Conservation (phyloP, 2,797 vertebrate genomes). For the Poeciliopsis infans region DNA sequence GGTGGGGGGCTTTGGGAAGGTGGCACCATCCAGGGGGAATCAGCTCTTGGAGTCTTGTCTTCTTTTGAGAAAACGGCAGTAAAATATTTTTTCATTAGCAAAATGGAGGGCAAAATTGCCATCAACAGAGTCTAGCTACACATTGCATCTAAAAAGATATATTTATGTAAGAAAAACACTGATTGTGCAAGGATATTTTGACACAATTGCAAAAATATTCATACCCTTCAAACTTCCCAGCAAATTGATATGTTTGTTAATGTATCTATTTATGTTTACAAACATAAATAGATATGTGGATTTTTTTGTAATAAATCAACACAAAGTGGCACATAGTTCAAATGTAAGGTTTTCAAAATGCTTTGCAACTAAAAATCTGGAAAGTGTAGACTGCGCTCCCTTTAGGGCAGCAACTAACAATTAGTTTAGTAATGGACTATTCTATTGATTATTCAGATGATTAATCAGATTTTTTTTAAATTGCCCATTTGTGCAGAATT, state of each 20-base stretch:
- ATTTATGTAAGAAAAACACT: neutral
- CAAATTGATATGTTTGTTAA: no score
- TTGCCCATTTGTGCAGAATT: no score
- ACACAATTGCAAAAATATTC: neutral
- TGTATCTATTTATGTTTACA: neutral
- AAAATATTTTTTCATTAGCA: neutral
- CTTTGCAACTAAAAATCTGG: neutral
- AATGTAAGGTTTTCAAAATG: neutral
- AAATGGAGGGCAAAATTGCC: neutral
- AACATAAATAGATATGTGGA: neutral
- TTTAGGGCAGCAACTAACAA: no score
- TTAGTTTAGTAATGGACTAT: no score
- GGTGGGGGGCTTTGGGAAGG: constrained; percentile 70
- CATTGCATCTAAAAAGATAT: neutral
- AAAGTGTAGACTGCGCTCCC: neutral
- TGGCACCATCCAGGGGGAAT: constrained; percentile 75
- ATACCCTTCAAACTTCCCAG: neutral
- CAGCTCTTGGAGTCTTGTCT: constrained; percentile 51
- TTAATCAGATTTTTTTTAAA: no score
- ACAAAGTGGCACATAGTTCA: neutral
- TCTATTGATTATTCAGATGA: no score
- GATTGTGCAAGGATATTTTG: neutral
- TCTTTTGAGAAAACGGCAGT: constrained; percentile 40
- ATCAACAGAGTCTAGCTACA: neutral
- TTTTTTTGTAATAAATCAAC: neutral